These are phyloP conservation scores for Magallana angulata DNA, from an alignment of 1,140 invertebrate species.

Conservation along the genomic window DNA sequence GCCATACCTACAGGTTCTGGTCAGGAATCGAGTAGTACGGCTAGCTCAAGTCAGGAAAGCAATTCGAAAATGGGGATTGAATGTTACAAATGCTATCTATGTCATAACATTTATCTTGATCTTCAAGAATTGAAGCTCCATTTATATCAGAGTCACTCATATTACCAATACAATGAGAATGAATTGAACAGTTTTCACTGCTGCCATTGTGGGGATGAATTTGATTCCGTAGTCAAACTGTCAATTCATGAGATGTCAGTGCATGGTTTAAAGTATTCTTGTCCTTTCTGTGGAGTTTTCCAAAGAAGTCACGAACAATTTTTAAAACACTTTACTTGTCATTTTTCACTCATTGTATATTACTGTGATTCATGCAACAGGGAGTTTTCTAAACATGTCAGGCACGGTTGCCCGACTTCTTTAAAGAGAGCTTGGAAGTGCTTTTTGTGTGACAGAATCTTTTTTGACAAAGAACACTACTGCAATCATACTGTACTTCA, in stretches of 20 bases:
- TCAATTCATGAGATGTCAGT: conserved; percentile 17
- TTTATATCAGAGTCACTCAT: neutral
- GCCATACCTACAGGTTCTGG: too few relatives aligned
- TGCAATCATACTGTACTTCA: neutral
- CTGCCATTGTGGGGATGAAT: neutral
- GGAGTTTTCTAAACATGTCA: neutral
- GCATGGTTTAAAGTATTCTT: conserved; percentile 1
- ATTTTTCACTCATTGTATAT: neutral
- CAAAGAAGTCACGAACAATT: neutral
- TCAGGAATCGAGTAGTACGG: too few relatives aligned
- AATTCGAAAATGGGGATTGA: too few relatives aligned
- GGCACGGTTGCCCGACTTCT: neutral
- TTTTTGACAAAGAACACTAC: neutral
- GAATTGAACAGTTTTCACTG: neutral
- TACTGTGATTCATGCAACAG: neutral
- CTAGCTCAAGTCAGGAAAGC: too few relatives aligned
- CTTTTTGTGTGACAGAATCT: neutral
- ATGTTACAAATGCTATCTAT: neutral
- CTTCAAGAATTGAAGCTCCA: neutral
- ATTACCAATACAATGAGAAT: neutral
- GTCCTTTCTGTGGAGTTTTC: neutral
- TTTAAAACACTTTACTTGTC: neutral
- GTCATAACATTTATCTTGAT: neutral
- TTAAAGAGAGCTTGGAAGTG: neutral
- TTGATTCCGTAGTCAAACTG: neutral